A percentile compares a stretch with the other conserved stretches of the same genome.
Evolutionary conservation across 1,140 invertebrate species (phyloP).

Genomic region (Eufriesea mexicana): DNA sequence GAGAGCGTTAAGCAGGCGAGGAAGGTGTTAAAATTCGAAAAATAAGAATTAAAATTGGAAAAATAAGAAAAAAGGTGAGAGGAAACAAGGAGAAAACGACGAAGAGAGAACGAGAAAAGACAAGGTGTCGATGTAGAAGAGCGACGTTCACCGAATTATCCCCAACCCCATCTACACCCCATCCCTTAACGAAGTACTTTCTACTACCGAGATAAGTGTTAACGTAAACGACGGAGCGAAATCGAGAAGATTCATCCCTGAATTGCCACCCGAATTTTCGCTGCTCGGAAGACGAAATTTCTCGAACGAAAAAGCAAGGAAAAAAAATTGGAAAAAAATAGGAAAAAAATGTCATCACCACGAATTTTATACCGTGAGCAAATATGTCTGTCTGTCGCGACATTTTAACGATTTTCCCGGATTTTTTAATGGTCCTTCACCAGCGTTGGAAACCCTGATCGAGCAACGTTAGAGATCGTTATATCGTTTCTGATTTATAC

Average conservation of each 20-base stretch:
- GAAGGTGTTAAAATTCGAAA: slow-evolving; percentile 40
- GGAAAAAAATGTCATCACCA: background rate
- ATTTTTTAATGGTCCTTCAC: background rate
- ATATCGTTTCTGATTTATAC: background rate
- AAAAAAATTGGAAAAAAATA: background rate
- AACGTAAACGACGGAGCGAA: slow-evolving; percentile 40
- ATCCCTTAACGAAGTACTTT: slow-evolving; percentile 54
- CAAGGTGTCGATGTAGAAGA: slow-evolving; percentile 38
- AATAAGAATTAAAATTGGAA: slow-evolving; percentile 6
- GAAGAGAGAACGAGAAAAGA: slow-evolving; percentile 22
- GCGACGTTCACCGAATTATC: slow-evolving; percentile 45
- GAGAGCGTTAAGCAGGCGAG: slow-evolving; percentile 49
- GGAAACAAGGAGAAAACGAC: slow-evolving; percentile 25
- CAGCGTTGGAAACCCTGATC: background rate
- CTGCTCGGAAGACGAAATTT: no score
- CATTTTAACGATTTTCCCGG: slow-evolving; percentile 2
- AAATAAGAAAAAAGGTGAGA: background rate
- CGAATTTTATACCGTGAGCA: slow-evolving; percentile 15
- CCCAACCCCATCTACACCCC: slow-evolving; percentile 6
- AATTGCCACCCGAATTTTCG: no score
- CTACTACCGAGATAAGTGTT: slow-evolving; percentile 61
- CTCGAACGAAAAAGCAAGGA: no score
- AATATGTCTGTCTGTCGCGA: background rate
- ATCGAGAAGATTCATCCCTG: no score
- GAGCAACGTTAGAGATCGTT: background rate